Conservation (phyloP, 2,113 vertebrate species). For the Gorsachius goisagi region DNA sequence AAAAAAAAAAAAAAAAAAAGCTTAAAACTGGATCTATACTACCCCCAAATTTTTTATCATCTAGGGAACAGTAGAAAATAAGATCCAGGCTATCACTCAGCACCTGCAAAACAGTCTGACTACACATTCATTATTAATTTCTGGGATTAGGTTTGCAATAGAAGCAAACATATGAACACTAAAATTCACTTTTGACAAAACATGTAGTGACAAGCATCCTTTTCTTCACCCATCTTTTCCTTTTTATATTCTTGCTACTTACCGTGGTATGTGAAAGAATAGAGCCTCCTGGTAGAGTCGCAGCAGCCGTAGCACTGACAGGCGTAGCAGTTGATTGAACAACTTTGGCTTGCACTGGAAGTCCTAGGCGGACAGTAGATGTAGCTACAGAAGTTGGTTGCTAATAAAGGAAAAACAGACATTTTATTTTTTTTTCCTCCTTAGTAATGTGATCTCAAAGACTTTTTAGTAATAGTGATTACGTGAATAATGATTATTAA, state of each 20-base stretch:
- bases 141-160: not conserved
- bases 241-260: not conserved
- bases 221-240: not conserved
- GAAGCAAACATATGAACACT: not conserved
- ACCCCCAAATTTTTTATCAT: not conserved
- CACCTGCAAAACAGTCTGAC: not conserved
- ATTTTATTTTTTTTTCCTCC: not conserved
- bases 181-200: not conserved
- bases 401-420: not conserved
- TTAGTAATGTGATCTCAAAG: not conserved
- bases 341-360: conserved; percentile 75
- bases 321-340: conserved; percentile 66
- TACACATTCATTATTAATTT: not conserved
- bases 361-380: conserved; percentile 40
- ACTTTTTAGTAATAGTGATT: not conserved
- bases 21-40: not conserved
- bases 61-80: not conserved
- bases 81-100: not conserved
- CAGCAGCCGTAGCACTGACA: not conserved
- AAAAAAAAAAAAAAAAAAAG: not conserved
- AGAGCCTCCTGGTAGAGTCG: conserved; percentile 71
- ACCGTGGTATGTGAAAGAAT: conserved; percentile 62
- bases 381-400: conserved; percentile 31
- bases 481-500: not conserved
- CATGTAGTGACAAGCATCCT: not conserved